Conservation (phyloP, 2,888 invertebrate genomes). For the Lamproptera curius region DNA sequence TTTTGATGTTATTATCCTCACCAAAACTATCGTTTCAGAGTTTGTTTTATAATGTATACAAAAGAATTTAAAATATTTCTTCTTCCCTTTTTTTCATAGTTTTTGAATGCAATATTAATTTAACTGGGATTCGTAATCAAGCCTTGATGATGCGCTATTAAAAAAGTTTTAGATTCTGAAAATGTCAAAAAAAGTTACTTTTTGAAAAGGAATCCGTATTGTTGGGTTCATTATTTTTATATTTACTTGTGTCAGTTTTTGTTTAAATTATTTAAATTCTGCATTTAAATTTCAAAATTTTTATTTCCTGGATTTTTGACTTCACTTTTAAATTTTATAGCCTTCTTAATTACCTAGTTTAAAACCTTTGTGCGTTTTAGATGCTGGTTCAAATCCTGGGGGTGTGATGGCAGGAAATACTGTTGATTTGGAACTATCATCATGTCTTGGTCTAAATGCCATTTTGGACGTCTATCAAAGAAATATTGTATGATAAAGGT, state of each 20-base stretch:
- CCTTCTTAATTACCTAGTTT: neutral
- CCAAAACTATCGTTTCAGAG: too few species aligned
- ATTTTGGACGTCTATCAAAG: constrained; percentile 29
- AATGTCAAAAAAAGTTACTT: constrained; percentile 48
- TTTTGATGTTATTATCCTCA: too few species aligned
- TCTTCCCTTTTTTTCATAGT: neutral
- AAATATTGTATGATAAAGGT: constrained; percentile 45
- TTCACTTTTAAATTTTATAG: neutral
- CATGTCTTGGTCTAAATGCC: constrained; percentile 39
- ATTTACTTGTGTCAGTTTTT: neutral
- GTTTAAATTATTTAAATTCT: neutral
- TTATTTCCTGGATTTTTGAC: too few species aligned
- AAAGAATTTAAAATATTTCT: neutral
- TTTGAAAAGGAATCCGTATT: too few species aligned
- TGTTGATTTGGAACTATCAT: constrained; percentile 39
- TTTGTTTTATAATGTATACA: neutral
- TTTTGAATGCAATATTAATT: neutral
- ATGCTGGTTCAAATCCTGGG: constrained; percentile 39
- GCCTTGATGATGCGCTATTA: constrained; percentile 48
- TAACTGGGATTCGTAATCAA: constrained; percentile 33
- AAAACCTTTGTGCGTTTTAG: constrained; percentile 30
- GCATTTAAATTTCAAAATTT: neutral
- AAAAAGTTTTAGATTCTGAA: constrained; percentile 46
- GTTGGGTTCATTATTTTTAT: constrained; percentile 34
- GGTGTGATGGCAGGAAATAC: constrained; percentile 34